Evolutionary conservation across 2,113 vertebrate species (phyloP), one percentile per base, ranked within the genome.

Genomic region (Paradisaea rubra): DNA sequence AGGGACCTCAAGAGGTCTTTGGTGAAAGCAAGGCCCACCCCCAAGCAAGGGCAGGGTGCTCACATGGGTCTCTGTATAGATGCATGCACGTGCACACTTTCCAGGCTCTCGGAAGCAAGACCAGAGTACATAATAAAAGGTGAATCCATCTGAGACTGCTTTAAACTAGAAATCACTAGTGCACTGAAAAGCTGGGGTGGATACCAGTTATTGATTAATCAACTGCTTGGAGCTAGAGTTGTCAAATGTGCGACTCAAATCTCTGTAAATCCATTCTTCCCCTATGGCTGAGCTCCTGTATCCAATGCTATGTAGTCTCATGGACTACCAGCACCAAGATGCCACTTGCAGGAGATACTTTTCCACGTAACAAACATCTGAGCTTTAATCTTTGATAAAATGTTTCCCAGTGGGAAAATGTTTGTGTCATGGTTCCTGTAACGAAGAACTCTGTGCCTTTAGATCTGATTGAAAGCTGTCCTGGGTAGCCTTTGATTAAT

Each of bases 101-200:
- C 35, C 60, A 86, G 72, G 19, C 68, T 63, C 44, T 49, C 30
- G 70, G 60, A 57, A 81, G 57, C 45, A 60, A 89, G 68, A 47
- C 23, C n/a, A 73, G 59, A 71, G 30, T 42, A 56, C 39, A 22
- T 3, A 30, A 30, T 7, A 50, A 70, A 81, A 83, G 27, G 45
- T 66, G 59, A 88, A 81, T 84, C 47, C 76, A 68, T 23, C 42
- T 45, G 69, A 86, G 44, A 63, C 50, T 52, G 39, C 47, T 88
- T 71, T 81, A 90, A 96, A 90, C 5, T 21, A 71, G 60, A 7
- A 68, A 83, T 28, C 64, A 77, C 18, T 5, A 44, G 23, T 3
- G 22, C 56, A 88, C n/a, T 30, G 76, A 90, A 81, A 88, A 91
- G n/a, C 86, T 86, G 54, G 63, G 63, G 68, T 83, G 50, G 68